phyloP scores from a whole-genome alignment of 2,113 vertebrate genomes.

The Sclerurus mexicanus region DNA sequence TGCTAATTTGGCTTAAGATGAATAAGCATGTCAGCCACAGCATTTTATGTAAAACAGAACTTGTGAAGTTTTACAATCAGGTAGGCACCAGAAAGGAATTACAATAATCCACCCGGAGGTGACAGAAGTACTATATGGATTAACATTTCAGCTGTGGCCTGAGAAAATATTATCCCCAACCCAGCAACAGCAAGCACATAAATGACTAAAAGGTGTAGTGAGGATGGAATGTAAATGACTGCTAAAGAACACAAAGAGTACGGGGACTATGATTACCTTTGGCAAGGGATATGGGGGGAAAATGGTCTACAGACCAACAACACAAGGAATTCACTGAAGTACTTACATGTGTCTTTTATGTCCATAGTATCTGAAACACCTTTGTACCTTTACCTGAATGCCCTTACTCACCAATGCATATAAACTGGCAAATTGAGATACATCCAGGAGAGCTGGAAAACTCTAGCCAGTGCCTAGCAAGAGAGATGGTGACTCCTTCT shows the following conservation, averaged over 20 bases:
- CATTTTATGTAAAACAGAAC: conserved; percentile 52
- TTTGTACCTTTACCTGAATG: background rate
- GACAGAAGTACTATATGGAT: conserved; percentile 42
- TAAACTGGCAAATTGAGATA: background rate
- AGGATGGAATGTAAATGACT: background rate
- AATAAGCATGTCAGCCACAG: conserved; percentile 22
- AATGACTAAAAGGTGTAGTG: background rate
- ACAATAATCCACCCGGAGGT: conserved; percentile 50
- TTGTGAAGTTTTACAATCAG: conserved; percentile 55
- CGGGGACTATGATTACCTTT: background rate
- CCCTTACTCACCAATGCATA: background rate
- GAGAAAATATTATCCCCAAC: conserved; percentile 33
- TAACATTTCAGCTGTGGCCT: conserved; percentile 19
- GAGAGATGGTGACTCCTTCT: background rate
- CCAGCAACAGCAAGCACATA: background rate
- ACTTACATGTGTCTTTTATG: background rate
- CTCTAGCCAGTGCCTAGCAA: background rate
- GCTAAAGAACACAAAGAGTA: background rate
- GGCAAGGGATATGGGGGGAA: background rate
- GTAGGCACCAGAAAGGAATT: conserved; percentile 54
- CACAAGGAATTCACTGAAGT: background rate
- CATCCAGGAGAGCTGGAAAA: background rate
- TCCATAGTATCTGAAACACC: background rate
- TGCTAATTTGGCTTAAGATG: conserved; percentile 57
- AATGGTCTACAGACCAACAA: background rate